Evolutionary conservation across 1,140 invertebrate species (phyloP), one percentile per base, ranked within the genome.

Genomic region (Tribolium castaneum): DNA sequence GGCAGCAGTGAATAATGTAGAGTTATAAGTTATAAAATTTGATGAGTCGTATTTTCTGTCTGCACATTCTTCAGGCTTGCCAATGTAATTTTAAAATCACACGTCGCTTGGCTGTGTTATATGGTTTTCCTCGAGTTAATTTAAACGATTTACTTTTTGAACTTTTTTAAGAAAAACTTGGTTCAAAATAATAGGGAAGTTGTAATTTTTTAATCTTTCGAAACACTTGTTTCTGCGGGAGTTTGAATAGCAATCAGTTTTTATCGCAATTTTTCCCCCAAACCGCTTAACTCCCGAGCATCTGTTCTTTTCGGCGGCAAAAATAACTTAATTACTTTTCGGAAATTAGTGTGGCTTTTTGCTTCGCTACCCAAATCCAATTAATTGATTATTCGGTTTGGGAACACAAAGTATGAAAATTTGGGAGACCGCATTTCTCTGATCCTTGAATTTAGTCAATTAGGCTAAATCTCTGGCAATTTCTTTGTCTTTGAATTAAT

Each of bases 401-500:
- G 19, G 12, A 25, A 62, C 22, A 62, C 56, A 6, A 66, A 12
- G 59, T 45, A 45, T 45, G 9, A 45, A 45, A 45, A 45, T 45
- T 45, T 30, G 25, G 25, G 25, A 30, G 4, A 10, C 14, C 22
- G 22, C 56, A 62, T 62, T 62, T 22, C 56, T 66, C 25, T 13
- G 59, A 35, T 35, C 12, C 25, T 30, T 25, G 59, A 66, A 39
- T 66, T 66, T 34, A 66, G 25, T 66, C 34, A 66, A 66, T 66
- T 66, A 66, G 45, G n/a, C 59, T 35, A 35, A 34, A 35, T 35
- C 59, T 30, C 59, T 13, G 1, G 5, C 25, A 66, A 66, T 35
- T 66, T 66, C 59, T 66, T 66, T 66, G 59, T 66, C 59, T 66
- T 66, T 13, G 30, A 66, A 66, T 66, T 66, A 66, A 66, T 66